A percentile compares a stretch with the other conserved stretches of the same genome.
Conservation (phyloP, 1,140 invertebrate genomes). For the Rhynchophorus ferrugineus region DNA sequence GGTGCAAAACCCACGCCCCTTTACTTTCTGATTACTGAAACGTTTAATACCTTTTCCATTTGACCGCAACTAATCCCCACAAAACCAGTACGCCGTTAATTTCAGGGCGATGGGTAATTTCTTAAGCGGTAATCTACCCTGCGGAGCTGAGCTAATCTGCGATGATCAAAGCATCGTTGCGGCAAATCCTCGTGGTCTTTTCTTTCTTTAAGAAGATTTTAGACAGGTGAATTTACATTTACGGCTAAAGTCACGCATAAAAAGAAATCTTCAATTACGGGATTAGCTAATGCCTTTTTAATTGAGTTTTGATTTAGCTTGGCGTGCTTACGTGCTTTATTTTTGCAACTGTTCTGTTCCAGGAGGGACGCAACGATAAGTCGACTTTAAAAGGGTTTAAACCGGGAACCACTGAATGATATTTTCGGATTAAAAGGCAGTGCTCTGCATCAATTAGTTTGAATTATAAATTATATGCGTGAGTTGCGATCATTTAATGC, state of each 20-base stretch:
- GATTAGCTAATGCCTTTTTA: too few relatives aligned
- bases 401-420: too few relatives aligned
- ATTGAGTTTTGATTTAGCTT: too few relatives aligned
- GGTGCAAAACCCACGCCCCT: too few relatives aligned
- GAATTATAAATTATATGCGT: too few relatives aligned
- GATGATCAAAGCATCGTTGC: not conserved
- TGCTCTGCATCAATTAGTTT: too few relatives aligned
- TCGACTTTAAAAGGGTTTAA: too few relatives aligned
- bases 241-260: not conserved
- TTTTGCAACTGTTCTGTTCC: too few relatives aligned
- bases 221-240: not conserved
- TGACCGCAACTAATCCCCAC: slow-evolving; percentile 4
- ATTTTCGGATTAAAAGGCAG: too few relatives aligned
- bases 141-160: slow-evolving; percentile 5
- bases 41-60: slow-evolving; percentile 1
- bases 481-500: too few relatives aligned
- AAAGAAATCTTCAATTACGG: not conserved
- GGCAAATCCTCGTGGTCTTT: not conserved
- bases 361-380: too few relatives aligned
- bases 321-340: too few relatives aligned
- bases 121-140: slow-evolving; percentile 8
- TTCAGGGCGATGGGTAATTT: slow-evolving; percentile 6
- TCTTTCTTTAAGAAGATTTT: not conserved
- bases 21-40: not conserved
- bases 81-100: slow-evolving; percentile 6